phyloP scores from a whole-genome alignment of 35 echinoderm and acorn worm genomes.

The Ophioderma brevispina region DNA sequence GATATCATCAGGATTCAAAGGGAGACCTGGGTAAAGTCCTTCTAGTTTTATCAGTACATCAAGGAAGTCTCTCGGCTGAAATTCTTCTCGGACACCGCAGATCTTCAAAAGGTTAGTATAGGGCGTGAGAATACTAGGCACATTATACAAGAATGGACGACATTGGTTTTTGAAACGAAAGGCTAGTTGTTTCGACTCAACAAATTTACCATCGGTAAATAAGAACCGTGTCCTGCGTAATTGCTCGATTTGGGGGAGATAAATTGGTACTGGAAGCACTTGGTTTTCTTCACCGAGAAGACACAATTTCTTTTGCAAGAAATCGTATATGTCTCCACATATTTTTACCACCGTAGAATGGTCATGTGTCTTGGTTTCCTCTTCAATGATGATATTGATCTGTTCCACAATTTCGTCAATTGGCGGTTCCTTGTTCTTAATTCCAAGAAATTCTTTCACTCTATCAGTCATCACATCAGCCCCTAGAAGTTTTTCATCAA shows the following conservation, averaged over 20 bases:
- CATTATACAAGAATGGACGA: background rate
- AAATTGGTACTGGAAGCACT: background rate
- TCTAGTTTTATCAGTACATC: background rate
- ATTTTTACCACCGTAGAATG: background rate
- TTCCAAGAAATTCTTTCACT: background rate
- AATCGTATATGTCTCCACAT: background rate
- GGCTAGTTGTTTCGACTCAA: background rate
- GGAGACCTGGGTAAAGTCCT: background rate
- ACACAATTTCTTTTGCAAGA: background rate
- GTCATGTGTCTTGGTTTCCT: background rate
- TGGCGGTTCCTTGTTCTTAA: background rate
- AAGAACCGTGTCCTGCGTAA: background rate
- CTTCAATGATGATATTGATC: background rate
- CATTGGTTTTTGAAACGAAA: background rate
- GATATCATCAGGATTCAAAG: background rate
- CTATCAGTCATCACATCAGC: background rate
- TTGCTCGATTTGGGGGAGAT: background rate
- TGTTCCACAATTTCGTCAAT: background rate
- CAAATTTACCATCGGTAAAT: background rate
- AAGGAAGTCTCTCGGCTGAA: background rate
- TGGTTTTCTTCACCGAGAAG: background rate
- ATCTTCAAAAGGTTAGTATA: background rate
- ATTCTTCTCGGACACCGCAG: background rate
- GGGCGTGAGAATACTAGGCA: background rate
- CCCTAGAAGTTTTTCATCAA: background rate